Evolutionary conservation across 2,888 invertebrate genomes (phyloP).

Genomic region (Drosophila meridiana): DNA sequence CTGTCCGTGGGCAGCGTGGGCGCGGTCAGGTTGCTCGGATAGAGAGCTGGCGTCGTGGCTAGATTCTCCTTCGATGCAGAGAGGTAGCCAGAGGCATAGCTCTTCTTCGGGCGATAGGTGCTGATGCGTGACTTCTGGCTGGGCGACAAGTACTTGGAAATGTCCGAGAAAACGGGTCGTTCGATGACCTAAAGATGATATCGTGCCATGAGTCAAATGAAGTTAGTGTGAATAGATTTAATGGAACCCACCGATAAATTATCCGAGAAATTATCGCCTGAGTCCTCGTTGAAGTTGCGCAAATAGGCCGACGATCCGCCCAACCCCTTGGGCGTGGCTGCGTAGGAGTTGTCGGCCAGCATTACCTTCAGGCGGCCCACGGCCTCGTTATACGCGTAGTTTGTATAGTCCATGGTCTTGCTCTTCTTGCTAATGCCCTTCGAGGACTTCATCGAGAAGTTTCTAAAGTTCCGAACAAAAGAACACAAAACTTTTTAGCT

Average conservation of each 20-base stretch:
- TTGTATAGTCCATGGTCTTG: conserved; percentile 91
- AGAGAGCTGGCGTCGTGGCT: conserved; percentile 58
- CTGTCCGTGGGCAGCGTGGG: conserved; percentile 72
- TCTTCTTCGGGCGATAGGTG: conserved; percentile 73
- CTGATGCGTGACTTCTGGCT: conserved; percentile 80
- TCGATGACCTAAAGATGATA: conserved; percentile 76
- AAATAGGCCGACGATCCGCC: conserved; percentile 70
- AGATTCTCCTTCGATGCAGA: conserved; percentile 82
- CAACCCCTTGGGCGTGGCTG: conserved; percentile 85
- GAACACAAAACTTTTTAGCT: conserved; percentile 25
- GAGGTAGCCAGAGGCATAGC: conserved; percentile 59
- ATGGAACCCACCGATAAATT: conserved; percentile 82
- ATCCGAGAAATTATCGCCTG: conserved; percentile 87
- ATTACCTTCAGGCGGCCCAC: conserved; percentile 92
- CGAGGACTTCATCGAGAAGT: conserved; percentile 83
- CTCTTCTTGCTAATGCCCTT: conserved; percentile 83
- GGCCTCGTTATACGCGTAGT: conserved; percentile 93
- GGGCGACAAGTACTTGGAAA: conserved; percentile 84
- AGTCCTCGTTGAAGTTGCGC: conserved; percentile 85
- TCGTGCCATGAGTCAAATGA: not conserved
- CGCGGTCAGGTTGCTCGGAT: conserved; percentile 52
- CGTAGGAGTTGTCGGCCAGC: conserved; percentile 89
- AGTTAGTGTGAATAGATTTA: rapidly evolving
- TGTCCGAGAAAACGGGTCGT: conserved; percentile 84
- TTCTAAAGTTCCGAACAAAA: conserved; percentile 63